phyloP scores from a whole-genome alignment of 2,797 vertebrate species.

The Enteromius afrohamiltoni region DNA sequence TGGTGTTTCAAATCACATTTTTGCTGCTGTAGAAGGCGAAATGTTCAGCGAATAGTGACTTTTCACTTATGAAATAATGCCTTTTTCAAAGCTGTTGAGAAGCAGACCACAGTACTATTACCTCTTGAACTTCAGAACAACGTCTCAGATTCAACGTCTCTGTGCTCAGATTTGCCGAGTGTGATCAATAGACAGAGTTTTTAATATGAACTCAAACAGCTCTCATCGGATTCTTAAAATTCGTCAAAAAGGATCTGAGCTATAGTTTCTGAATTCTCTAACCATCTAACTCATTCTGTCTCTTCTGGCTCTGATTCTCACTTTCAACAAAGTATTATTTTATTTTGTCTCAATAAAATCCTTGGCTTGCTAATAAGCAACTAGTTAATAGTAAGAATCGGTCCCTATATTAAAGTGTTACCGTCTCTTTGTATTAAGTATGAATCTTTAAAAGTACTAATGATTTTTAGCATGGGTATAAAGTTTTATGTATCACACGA shows the following conservation, averaged over 20 bases:
- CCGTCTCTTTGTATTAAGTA: background rate
- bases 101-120: background rate
- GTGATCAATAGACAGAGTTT: background rate
- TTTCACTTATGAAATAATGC: background rate
- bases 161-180: background rate
- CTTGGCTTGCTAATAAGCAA: background rate
- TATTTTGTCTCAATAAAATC: background rate
- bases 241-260: background rate
- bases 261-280: background rate
- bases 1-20: background rate
- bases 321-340: background rate
- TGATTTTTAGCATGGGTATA: background rate
- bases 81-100: background rate
- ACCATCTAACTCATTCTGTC: background rate
- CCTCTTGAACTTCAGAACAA: background rate
- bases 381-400: background rate
- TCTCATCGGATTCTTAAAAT: background rate
- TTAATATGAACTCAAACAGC: background rate
- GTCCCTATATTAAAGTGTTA: background rate
- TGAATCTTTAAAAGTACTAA: background rate
- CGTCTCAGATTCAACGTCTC: background rate
- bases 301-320: background rate
- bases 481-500: constrained; percentile 14
- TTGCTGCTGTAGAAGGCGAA: background rate
- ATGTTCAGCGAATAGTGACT: background rate